These are phyloP conservation scores for Bombus waltoni DNA, from an alignment of 1,140 invertebrate genomes.

Conservation along the genomic window DNA sequence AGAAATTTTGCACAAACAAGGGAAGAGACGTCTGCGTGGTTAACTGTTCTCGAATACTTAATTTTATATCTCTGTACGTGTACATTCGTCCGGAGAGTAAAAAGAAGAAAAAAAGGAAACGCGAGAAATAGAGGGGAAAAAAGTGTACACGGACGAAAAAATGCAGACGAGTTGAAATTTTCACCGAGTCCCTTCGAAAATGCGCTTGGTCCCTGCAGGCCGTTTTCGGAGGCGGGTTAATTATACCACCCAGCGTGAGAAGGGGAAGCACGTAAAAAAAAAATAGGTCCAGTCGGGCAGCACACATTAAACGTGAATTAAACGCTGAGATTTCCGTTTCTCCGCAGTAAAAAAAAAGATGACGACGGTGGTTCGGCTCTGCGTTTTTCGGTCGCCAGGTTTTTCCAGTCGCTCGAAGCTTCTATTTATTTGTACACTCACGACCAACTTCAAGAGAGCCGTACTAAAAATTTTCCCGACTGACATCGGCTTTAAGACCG, in stretches of 20 bases:
- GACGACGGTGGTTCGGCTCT: slow-evolving; percentile 54
- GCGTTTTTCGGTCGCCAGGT: slow-evolving; percentile 45
- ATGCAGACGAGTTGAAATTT: slow-evolving; percentile 68
- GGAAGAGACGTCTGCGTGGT: slow-evolving; percentile 12
- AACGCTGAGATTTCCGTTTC: slow-evolving; percentile 69
- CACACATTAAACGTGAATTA: slow-evolving; percentile 70
- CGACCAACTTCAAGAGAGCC: slow-evolving; percentile 45
- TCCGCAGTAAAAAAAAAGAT: slow-evolving; percentile 49
- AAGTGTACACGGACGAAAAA: slow-evolving; percentile 49
- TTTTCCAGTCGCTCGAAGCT: slow-evolving; percentile 29
- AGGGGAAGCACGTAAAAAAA: slow-evolving; percentile 54
- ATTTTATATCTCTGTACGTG: slow-evolving; percentile 54
- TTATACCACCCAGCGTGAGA: slow-evolving; percentile 65
- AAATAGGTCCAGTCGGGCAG: slow-evolving; percentile 44
- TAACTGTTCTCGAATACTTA: slow-evolving; percentile 55
- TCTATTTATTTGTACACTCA: slow-evolving; percentile 61
- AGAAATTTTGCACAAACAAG: slow-evolving; percentile 26
- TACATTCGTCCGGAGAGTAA: slow-evolving; percentile 41
- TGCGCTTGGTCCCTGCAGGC: slow-evolving; percentile 64
- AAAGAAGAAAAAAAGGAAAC: neutral
- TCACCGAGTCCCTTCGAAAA: slow-evolving; percentile 68
- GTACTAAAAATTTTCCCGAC: neutral
- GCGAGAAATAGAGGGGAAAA: slow-evolving; percentile 19
- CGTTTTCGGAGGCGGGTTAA: slow-evolving; percentile 68
- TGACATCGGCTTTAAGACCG: neutral